Evolutionary conservation across 1,140 invertebrate genomes (phyloP).

Genomic region (Phymorhynchus buccinoides): DNA sequence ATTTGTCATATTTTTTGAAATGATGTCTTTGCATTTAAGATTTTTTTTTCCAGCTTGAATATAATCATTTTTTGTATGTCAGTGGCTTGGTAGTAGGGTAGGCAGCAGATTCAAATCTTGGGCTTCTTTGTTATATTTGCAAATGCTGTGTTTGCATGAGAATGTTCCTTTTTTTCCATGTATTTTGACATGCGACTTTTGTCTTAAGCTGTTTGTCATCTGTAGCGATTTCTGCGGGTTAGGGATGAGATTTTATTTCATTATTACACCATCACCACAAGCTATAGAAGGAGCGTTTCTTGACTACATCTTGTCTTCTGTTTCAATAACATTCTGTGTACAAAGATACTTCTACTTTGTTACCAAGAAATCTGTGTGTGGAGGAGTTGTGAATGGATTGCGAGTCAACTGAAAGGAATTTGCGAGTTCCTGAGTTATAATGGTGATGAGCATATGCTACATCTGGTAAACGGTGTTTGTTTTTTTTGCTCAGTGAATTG

Average conservation of each 20-base stretch:
- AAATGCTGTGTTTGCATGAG: neutral
- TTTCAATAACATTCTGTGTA: neutral
- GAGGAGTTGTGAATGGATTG: neutral
- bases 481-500: neutral
- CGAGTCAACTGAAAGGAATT: neutral
- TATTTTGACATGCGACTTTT: neutral
- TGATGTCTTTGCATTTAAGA: no score
- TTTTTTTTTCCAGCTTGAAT: no score
- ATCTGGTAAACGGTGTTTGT: neutral
- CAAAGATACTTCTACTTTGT: neutral
- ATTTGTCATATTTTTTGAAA: no score
- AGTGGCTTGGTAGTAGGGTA: no score
- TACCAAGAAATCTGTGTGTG: neutral
- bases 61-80: no score
- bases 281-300: neutral
- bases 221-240: neutral
- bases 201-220: neutral
- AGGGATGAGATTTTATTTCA: neutral
- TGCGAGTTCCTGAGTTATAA: neutral
- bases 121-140: neutral
- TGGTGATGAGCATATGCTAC: neutral
- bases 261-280: neutral
- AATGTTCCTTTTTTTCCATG: neutral
- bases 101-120: no score
- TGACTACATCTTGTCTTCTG: neutral